Evolutionary conservation across 2,888 invertebrate genomes (phyloP).

Genomic region (Allophyes oxyacanthae): DNA sequence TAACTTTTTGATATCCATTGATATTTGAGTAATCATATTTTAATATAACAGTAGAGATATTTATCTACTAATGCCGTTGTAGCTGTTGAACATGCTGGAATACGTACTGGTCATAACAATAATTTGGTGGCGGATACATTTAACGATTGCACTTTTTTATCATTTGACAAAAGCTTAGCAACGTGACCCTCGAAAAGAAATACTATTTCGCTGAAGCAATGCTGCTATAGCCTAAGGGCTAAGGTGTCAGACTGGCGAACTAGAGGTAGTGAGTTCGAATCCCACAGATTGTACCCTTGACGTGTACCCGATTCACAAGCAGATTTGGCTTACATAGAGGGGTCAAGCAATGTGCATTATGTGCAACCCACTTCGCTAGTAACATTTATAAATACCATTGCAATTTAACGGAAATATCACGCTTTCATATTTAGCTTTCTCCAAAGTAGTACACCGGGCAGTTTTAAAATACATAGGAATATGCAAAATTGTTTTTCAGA

Average conservation of each 20-base stretch:
- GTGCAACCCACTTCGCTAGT: too few species aligned
- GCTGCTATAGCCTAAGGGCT: slow-evolving; percentile 13
- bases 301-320: too few species aligned
- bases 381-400: slow-evolving; percentile 1
- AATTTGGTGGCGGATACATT: slow-evolving; percentile 26
- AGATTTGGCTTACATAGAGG: too few species aligned
- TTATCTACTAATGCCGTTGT: slow-evolving; percentile 45
- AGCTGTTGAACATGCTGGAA: slow-evolving; percentile 50
- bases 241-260: too few species aligned
- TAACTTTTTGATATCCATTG: slow-evolving; percentile 88
- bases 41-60: slow-evolving; percentile 44
- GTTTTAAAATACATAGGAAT: slow-evolving; percentile 21
- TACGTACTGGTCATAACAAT: slow-evolving; percentile 25
- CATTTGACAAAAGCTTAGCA: slow-evolving; percentile 45
- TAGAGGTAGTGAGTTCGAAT: too few species aligned
- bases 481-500: slow-evolving; percentile 85
- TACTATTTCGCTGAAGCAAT: slow-evolving; percentile 41
- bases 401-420: slow-evolving; percentile 20
- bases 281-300: too few species aligned
- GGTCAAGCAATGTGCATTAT: too few species aligned
- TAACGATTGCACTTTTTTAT: slow-evolving; percentile 8
- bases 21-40: slow-evolving; percentile 56
- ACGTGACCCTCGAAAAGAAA: slow-evolving; percentile 25
- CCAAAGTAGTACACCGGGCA: slow-evolving; percentile 1
- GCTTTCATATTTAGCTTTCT: slow-evolving; percentile 49